phyloP scores from a whole-genome alignment of 2,888 invertebrate species.

The Euzophera pinguis region DNA sequence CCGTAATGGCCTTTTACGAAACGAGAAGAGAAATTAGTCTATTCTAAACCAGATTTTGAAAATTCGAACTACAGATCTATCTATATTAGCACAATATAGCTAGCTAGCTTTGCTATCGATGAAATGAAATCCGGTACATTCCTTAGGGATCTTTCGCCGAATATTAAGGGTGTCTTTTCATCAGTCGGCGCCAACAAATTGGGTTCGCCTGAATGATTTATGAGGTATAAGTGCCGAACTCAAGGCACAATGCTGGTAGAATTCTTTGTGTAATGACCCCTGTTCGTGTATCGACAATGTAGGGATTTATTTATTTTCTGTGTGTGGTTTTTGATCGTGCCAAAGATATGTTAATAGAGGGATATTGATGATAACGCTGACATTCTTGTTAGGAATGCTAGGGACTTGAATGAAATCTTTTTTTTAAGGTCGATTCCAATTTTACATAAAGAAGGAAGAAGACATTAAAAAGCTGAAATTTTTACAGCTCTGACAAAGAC shows the following conservation, averaged over 20 bases:
- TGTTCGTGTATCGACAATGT: constrained; percentile 33
- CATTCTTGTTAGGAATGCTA: too few relatives aligned
- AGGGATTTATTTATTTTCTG: constrained; percentile 16
- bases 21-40: too few relatives aligned
- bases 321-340: neutral
- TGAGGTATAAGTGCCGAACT: constrained; percentile 41
- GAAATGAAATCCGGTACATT: constrained; percentile 36
- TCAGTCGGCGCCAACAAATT: constrained; percentile 50
- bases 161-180: constrained; percentile 48
- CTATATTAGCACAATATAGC: too few relatives aligned
- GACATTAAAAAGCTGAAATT: too few relatives aligned
- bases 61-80: too few relatives aligned
- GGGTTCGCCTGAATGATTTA: constrained; percentile 53
- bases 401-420: too few relatives aligned
- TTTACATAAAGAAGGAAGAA: too few relatives aligned
- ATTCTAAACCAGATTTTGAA: too few relatives aligned
- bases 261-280: constrained; percentile 29
- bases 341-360: neutral
- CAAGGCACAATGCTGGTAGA: constrained; percentile 29
- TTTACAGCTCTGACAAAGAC: too few relatives aligned
- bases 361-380: too few relatives aligned
- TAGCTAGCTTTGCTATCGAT: neutral
- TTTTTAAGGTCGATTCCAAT: constrained; percentile 15
- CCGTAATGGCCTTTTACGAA: too few relatives aligned
- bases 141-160: constrained; percentile 32